Evolutionary conservation across 2,113 vertebrate species (phyloP).

Genomic region (Bubo scandiacus): DNA sequence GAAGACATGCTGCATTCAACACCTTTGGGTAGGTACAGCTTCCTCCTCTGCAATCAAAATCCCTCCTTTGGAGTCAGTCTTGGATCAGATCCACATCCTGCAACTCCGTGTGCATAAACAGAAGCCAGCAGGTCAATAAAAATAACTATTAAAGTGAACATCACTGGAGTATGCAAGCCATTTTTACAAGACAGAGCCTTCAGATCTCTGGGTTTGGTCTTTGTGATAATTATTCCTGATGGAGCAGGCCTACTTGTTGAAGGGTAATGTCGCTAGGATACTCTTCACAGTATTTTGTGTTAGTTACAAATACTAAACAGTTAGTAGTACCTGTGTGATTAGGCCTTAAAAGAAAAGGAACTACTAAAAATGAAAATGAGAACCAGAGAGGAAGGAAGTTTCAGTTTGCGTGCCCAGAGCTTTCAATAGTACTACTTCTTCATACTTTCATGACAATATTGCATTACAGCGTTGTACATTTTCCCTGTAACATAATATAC

Average conservation of each 20-base stretch:
- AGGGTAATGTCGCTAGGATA: neutral
- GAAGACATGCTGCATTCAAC: neutral
- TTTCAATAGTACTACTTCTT: neutral
- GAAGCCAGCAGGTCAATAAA: neutral
- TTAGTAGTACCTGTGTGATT: neutral
- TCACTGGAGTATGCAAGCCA: fast-evolving
- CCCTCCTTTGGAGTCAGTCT: neutral
- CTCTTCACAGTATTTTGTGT: neutral
- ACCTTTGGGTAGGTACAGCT: neutral
- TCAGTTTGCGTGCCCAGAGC: neutral
- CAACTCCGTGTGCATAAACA: neutral
- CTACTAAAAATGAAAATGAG: neutral
- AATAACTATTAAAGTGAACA: neutral
- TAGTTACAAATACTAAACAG: neutral
- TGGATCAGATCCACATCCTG: neutral
- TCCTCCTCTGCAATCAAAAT: neutral
- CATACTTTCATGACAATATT: neutral
- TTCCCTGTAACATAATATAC: neutral
- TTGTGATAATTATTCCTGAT: neutral
- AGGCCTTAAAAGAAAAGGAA: neutral
- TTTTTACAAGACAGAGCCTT: neutral
- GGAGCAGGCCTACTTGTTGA: neutral
- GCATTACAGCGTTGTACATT: neutral
- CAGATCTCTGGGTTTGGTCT: neutral
- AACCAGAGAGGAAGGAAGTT: neutral